These are phyloP conservation scores for Labeo catla DNA, from an alignment of 2,113 vertebrate genomes.

Conservation along the genomic window DNA sequence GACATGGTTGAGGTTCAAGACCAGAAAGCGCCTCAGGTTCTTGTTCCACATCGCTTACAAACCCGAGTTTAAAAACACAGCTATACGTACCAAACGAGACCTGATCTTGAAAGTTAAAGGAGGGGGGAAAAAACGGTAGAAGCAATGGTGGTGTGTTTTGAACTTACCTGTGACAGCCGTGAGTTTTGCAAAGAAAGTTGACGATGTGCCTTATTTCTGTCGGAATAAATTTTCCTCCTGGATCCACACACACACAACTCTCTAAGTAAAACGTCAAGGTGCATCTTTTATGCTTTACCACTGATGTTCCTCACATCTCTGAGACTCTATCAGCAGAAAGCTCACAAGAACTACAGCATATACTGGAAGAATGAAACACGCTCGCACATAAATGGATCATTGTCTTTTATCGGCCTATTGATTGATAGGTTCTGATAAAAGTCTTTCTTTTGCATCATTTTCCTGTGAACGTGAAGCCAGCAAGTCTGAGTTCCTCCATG, in stretches of 20 bases:
- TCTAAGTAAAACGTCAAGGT: slow-evolving; percentile 75
- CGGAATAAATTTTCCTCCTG: slow-evolving; percentile 69
- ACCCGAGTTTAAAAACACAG: neutral
- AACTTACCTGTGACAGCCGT: slow-evolving; percentile 73
- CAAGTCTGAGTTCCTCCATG: slow-evolving; percentile 28
- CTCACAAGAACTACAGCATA: slow-evolving; percentile 61
- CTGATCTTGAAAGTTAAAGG: slow-evolving; percentile 70
- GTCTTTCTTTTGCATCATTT: slow-evolving; percentile 45
- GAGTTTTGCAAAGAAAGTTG: slow-evolving; percentile 62
- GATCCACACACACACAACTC: slow-evolving; percentile 67
- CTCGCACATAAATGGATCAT: slow-evolving; percentile 58
- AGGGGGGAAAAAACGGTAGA: slow-evolving; percentile 59
- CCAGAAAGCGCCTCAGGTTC: slow-evolving; percentile 5
- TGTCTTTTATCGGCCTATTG: slow-evolving; percentile 55
- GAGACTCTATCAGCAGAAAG: slow-evolving; percentile 71
- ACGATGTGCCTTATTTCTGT: slow-evolving; percentile 69
- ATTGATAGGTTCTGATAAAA: slow-evolving; percentile 52
- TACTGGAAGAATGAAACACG: slow-evolving; percentile 49
- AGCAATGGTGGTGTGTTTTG: slow-evolving; percentile 70
- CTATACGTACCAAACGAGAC: slow-evolving; percentile 45
- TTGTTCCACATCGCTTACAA: slow-evolving; percentile 23
- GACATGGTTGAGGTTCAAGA: neutral
- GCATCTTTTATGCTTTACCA: slow-evolving; percentile 74
- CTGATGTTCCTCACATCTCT: slow-evolving; percentile 77
- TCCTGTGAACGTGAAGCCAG: slow-evolving; percentile 33